Percentiles rank a stretch among this genome's conserved stretches.
phyloP scores from a whole-genome alignment of 2,113 vertebrate species.

The Tamias sibiricus region DNA sequence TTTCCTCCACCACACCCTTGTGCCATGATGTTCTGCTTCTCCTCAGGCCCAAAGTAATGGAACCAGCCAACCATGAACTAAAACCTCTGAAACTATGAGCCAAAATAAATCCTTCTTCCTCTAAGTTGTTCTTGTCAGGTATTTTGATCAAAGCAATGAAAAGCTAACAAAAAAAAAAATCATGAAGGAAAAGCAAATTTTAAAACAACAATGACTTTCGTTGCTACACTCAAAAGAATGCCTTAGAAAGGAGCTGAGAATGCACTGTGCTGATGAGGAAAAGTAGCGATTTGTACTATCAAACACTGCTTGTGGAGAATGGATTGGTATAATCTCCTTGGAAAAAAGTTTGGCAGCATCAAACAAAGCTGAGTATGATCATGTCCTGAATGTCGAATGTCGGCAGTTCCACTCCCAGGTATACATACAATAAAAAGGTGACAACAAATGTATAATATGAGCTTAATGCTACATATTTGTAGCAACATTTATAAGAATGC shows the following conservation, averaged over 20 bases:
- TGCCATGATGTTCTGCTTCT: no score
- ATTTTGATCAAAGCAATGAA: no score
- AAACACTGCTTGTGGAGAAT: background rate
- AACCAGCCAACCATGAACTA: no score
- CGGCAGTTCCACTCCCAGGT: background rate
- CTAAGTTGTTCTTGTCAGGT: no score
- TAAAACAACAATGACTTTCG: background rate
- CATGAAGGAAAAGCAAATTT: background rate
- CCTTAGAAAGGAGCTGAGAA: background rate
- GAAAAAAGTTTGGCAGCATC: background rate
- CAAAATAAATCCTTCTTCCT: no score
- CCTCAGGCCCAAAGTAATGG: no score
- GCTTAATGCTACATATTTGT: background rate
- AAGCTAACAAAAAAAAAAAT: background rate
- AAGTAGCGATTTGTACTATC: background rate
- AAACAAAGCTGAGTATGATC: background rate
- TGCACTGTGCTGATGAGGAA: background rate
- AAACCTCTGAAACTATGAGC: no score
- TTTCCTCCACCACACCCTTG: no score
- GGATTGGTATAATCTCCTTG: background rate
- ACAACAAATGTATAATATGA: background rate
- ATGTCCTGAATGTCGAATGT: background rate
- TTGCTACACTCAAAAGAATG: background rate
- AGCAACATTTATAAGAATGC: background rate
- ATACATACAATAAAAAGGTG: background rate